Base-by-base conservation (phyloP, 2,113 vertebrate genomes). In the Ploceus nigricollis region DNA sequence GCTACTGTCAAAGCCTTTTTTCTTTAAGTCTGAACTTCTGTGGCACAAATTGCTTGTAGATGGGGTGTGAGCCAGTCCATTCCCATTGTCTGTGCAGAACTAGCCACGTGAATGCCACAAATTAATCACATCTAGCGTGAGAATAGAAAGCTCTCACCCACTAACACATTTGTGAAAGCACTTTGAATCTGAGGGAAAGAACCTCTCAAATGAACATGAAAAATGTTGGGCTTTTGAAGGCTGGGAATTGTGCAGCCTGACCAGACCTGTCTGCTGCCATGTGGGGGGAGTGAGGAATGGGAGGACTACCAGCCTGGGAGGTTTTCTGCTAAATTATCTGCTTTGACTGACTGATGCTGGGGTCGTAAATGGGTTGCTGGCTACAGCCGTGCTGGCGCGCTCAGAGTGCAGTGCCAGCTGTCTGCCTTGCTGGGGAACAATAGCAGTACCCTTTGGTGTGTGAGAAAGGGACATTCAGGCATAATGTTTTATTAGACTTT, bases 101-200 rank as follows among this genome's bases (percentile, higher is more conserved):
- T 98, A 98, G 98, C 96, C 94, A 96, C 73, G 94, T 98, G 98
- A 99, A 99, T 98, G 97, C 97, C 94, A 97, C 98, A 99, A 98
- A 99, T 99, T 98, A 99, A 99, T 99, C 99, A 99, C 98, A 98
- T 98, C 98, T 98, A 97, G 96, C 31, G 33, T 79, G 87, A 97
- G 97, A 99, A 98, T 98, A 98, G 98, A 97, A 98, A 97, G 93
- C 97, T 97, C 97, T 98, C 97, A 96, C 96, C 91, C 96, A 97
- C 92, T 97, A 98, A 97, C 97, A 95, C 95, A 28, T 95, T 97
- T 95, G 92, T 98, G 97, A 98, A 97, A 98, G 95, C 95, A 89
- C 96, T 98, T 96, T 97, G 96, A 98, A 97, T 96, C 60, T 2
- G 4, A 85, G 92, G 98, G 97, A 97, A 97, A 97, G 96, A 97